Conservation (phyloP, 2,888 invertebrate species). For the Parnassius mnemosyne region DNA sequence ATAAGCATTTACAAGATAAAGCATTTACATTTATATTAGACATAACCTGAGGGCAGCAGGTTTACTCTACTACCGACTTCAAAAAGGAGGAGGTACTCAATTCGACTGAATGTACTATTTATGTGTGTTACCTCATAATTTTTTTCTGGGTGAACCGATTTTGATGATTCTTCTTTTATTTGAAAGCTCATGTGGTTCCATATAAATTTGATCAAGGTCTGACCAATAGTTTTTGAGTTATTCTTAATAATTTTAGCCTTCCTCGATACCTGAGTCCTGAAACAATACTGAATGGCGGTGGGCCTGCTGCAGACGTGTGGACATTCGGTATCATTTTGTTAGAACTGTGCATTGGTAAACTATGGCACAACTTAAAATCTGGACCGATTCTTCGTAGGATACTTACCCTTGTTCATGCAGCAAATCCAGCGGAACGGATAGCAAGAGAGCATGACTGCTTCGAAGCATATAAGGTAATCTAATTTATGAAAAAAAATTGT, state of each 20-base stretch:
- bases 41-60: background rate
- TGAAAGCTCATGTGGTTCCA: no score
- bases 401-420: constrained; percentile 84
- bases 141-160: no score
- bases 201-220: no score
- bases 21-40: no score
- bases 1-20: no score
- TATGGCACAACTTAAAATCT: constrained; percentile 88
- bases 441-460: constrained; percentile 88
- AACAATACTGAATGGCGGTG: constrained; percentile 85
- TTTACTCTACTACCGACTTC: background rate
- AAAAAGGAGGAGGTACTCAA: no score
- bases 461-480: constrained; percentile 81
- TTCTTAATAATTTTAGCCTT: constrained; percentile 67
- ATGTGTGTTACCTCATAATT: no score
- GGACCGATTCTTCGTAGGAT: constrained; percentile 88
- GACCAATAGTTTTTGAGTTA: no score
- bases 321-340: constrained; percentile 93
- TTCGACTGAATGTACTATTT: no score
- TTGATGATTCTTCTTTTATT: no score
- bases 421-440: constrained; percentile 82
- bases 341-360: constrained; percentile 86
- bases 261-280: constrained; percentile 92
- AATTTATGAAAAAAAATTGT: background rate
- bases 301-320: constrained; percentile 95